phyloP scores from a whole-genome alignment of 2,888 invertebrate species.

The Lordiphosa andalusiaca region DNA sequence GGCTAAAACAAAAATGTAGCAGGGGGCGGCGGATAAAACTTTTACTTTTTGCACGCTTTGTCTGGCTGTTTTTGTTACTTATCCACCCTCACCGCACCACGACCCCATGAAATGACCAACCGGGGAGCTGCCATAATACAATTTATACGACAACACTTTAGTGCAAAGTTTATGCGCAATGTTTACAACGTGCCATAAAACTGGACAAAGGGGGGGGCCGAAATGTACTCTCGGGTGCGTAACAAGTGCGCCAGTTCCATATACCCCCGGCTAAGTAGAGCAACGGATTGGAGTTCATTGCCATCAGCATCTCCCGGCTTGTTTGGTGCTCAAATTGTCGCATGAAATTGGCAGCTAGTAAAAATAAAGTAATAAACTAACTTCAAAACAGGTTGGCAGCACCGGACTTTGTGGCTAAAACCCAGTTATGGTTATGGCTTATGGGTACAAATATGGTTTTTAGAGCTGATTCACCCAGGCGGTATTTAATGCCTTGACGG shows the following conservation, averaged over 20 bases:
- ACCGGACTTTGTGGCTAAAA: slow-evolving; percentile 34
- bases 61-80: slow-evolving; percentile 20
- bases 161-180: slow-evolving; percentile 73
- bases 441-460: slow-evolving; percentile 37
- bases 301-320: background rate
- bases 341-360: slow-evolving; percentile 71
- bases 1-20: slow-evolving; percentile 23
- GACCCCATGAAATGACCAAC: slow-evolving; percentile 56
- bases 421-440: slow-evolving; percentile 34
- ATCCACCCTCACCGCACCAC: slow-evolving; percentile 7
- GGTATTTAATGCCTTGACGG: slow-evolving; percentile 46
- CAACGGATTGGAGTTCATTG: slow-evolving; percentile 25
- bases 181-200: slow-evolving; percentile 73
- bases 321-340: slow-evolving; percentile 52
- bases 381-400: slow-evolving; percentile 42
- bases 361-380: slow-evolving; percentile 71
- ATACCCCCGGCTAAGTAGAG: slow-evolving; percentile 50
- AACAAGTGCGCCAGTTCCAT: slow-evolving; percentile 48
- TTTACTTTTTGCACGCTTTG: slow-evolving; percentile 45
- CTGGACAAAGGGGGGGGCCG: slow-evolving; percentile 46
- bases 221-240: slow-evolving; percentile 43
- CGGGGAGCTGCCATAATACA: slow-evolving; percentile 73
- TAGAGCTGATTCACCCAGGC: slow-evolving; percentile 28
- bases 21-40: slow-evolving; percentile 27
- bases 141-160: slow-evolving; percentile 75